A percentile compares a stretch with the other conserved stretches of the same genome.
These are phyloP conservation scores for Colaptes auratus DNA, from an alignment of 2,113 vertebrate genomes.

Conservation along the genomic window DNA sequence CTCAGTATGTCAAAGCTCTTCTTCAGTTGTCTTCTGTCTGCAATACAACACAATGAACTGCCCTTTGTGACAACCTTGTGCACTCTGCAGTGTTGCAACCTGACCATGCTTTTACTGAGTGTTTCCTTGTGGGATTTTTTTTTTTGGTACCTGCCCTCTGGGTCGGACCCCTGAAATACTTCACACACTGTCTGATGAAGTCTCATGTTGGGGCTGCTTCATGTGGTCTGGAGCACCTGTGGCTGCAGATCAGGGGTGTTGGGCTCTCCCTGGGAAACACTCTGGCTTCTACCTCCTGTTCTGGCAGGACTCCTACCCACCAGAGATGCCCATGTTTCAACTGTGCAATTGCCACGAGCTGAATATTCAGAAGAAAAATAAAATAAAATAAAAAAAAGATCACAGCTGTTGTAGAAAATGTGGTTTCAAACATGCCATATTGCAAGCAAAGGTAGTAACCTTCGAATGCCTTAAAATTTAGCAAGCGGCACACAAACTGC, in stretches of 20 bases:
- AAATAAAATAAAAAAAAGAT: neutral
- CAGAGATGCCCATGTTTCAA: neutral
- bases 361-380: too few relatives aligned
- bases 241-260: neutral
- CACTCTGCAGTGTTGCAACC: neutral
- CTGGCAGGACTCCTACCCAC: neutral
- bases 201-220: neutral
- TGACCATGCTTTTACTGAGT: neutral
- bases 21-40: neutral
- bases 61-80: too few relatives aligned
- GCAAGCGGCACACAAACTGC: neutral
- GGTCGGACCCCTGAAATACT: too few relatives aligned
- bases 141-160: neutral
- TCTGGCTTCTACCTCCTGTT: accelerated
- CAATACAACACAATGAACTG: neutral
- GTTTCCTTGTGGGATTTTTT: neutral
- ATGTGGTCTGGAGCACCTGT: neutral
- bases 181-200: accelerated
- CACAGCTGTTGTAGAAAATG: neutral
- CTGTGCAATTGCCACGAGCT: neutral
- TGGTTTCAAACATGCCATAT: neutral
- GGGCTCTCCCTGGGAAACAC: neutral
- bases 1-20: accelerated
- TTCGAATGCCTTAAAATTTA: neutral
- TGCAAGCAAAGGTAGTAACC: neutral